Conservation (phyloP, 1,140 invertebrate species). For the Globodera ellingtonae region DNA sequence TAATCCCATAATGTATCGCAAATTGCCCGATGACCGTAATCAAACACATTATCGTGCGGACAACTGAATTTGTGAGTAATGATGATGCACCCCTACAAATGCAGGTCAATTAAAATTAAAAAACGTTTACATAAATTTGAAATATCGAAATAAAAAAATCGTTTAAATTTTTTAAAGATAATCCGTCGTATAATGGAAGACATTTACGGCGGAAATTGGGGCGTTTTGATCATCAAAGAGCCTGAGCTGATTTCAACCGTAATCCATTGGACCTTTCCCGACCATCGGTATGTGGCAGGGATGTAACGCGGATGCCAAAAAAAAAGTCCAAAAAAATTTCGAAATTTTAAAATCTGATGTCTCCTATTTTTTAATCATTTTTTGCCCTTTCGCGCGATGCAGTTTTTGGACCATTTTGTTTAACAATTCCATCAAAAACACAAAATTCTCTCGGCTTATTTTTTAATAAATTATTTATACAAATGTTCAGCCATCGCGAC, state of each 20-base stretch:
- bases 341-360: too few species aligned
- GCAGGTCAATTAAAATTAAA: conserved; percentile 21
- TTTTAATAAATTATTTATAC: too few species aligned
- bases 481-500: conserved; percentile 46
- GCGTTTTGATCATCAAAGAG: conserved; percentile 58
- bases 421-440: too few species aligned
- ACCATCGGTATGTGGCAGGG: conserved; percentile 31
- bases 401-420: too few species aligned
- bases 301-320: too few species aligned
- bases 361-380: too few species aligned
- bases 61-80: conserved; percentile 21
- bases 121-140: neutral
- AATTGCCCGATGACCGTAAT: conserved; percentile 47
- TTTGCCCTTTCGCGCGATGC: too few species aligned
- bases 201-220: conserved; percentile 63
- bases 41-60: conserved; percentile 42
- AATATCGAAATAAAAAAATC: conserved; percentile 1
- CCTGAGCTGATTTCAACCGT: conserved; percentile 50
- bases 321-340: too few species aligned
- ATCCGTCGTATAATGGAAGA: conserved; percentile 63
- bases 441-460: too few species aligned
- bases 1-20: conserved; percentile 20
- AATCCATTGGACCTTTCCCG: conserved; percentile 64
- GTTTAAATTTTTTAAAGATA: conserved; percentile 42
- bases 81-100: conserved; percentile 29